Evolutionary conservation across 2,888 invertebrate species (phyloP), one percentile per base, ranked within the genome.

Genomic region (Disparrhopalites patrizii): DNA sequence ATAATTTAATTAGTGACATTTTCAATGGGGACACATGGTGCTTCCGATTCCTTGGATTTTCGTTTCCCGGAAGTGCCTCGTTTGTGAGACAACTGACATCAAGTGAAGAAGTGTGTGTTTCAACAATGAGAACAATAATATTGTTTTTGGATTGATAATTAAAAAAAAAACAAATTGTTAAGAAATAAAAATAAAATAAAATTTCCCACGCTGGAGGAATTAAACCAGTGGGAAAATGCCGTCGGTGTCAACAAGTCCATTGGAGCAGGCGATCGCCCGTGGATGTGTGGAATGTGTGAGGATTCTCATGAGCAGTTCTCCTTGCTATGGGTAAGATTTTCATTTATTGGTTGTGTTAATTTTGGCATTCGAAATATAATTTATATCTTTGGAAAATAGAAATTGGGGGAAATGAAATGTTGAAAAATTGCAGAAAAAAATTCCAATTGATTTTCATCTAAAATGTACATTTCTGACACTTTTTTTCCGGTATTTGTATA

Each of bases 251-350:
- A 51, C 31, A 18, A 73, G 71, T 68, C 74, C 73, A 13, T 55
- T 75, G 43, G 71, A 73, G 38, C 72, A 75, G 65, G 75, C 75
- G 1, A 69, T 75, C 1, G 70, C 70, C 40, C 66, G 75, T 5
- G 75, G 75, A 3, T 75, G 75, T 55, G 72, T 74, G 40, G 75
- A 75, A 62, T 75, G 75, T 55, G 72, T 75, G 58, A 58, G 74
- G 36, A 73, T 75, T 68, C 70, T 75, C 2, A 70, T 75, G 38
- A 73, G 73, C 55, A 72, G 70, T 31, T 71, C 73, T 23, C 75
- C 75, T 3, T 74, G 64, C 62, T 75, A 70, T 70, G 72, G 71
- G 75, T 75, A 67, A 69, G 43, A 28, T n/a, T 8, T 25, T 33
- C 28, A 27, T 61, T 18, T 28, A 27, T 2, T n/a, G n/a, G n/a